phyloP scores from a whole-genome alignment of 2,797 vertebrate genomes.

The Etheostoma nigrum region DNA sequence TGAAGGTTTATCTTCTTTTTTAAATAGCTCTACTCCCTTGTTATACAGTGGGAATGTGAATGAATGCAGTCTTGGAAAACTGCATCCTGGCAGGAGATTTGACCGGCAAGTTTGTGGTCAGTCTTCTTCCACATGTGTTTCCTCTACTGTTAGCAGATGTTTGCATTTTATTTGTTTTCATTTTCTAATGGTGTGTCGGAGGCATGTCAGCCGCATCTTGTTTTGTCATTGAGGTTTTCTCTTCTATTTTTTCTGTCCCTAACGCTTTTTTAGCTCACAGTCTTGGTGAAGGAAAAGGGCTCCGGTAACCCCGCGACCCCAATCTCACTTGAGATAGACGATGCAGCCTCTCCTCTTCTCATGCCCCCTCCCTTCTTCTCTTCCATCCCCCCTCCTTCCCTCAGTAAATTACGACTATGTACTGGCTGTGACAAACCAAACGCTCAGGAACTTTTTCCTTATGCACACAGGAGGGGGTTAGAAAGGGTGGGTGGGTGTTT shows the following conservation, averaged over 20 bases:
- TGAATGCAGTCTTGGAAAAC: constrained; percentile 39
- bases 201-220: constrained; percentile 69
- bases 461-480: constrained; percentile 17
- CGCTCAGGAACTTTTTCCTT: constrained; percentile 70
- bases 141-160: constrained; percentile 64
- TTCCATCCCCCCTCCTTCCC: constrained; percentile 35
- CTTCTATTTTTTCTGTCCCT: constrained; percentile 24
- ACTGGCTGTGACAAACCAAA: constrained; percentile 65
- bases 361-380: constrained; percentile 14
- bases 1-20: constrained; percentile 15
- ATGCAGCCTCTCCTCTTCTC: constrained; percentile 66
- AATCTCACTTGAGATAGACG: constrained; percentile 86
- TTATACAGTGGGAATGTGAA: constrained; percentile 34
- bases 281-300: constrained; percentile 75
- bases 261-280: constrained; percentile 60
- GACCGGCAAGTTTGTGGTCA: constrained; percentile 40
- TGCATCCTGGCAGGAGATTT: constrained; percentile 43
- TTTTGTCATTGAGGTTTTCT: constrained; percentile 70
- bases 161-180: constrained; percentile 79
- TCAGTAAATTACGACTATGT: constrained; percentile 74
- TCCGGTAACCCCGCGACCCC: constrained; percentile 74
- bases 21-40: not conserved
- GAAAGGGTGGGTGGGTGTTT: constrained; percentile 12
- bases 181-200: constrained; percentile 70
- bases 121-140: constrained; percentile 50